Percentiles rank a stretch among this genome's conserved stretches.
phyloP scores from a whole-genome alignment of 2,888 invertebrate genomes.

The Hydriomena furcata region DNA sequence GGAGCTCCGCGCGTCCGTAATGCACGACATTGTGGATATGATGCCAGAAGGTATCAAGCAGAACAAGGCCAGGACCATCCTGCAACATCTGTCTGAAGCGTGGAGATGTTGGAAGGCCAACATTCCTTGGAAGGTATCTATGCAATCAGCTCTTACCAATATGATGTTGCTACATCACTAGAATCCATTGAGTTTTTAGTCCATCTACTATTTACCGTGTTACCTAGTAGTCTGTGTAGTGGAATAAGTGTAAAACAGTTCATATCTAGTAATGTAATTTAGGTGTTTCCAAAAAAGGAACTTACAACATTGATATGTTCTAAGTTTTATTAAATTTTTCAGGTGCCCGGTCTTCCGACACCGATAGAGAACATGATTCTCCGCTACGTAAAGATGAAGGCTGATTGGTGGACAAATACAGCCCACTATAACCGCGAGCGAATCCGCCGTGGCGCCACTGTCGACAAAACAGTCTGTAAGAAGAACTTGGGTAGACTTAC shows the following conservation, averaged over 20 bases:
- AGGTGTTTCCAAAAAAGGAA: too few species aligned
- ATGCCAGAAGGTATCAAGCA: slow-evolving; percentile 99
- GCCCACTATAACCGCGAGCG: slow-evolving; percentile 99
- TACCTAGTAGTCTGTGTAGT: too few species aligned
- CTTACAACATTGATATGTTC: too few species aligned
- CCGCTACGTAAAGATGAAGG: slow-evolving; percentile 99
- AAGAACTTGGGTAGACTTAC: slow-evolving; percentile 99
- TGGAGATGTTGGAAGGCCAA: slow-evolving; percentile 99
- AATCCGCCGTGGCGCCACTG: slow-evolving; percentile 99
- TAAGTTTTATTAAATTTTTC: background rate
- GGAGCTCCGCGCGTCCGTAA: slow-evolving; percentile 97
- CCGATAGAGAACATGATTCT: slow-evolving; percentile 99
- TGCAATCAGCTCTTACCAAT: too few species aligned
- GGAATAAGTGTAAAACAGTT: too few species aligned
- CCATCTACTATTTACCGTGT: too few species aligned
- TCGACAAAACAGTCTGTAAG: slow-evolving; percentile 99
- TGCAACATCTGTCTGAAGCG: slow-evolving; percentile 99
- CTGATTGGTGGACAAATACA: slow-evolving; percentile 99
- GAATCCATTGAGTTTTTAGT: too few species aligned
- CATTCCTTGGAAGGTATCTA: slow-evolving; percentile 98
- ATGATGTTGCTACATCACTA: too few species aligned
- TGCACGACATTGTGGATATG: slow-evolving; percentile 99
- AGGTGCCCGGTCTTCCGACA: slow-evolving; percentile 98
- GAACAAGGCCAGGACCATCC: slow-evolving; percentile 99
- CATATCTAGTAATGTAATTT: too few species aligned